These are phyloP conservation scores for Furcula furcula DNA, from an alignment of 2,888 invertebrate genomes.

Conservation along the genomic window DNA sequence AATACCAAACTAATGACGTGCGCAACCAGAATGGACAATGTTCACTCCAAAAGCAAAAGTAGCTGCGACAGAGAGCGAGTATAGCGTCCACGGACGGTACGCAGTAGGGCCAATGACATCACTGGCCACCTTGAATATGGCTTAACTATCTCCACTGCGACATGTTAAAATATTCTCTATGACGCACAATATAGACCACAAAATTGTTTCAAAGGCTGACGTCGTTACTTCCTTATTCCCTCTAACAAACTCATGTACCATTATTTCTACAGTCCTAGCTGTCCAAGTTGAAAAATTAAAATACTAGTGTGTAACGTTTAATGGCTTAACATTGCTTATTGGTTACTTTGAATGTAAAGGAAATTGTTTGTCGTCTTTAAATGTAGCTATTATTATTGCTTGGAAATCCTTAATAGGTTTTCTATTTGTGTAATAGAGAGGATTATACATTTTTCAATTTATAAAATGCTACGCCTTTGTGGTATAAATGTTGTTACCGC, in stretches of 20 bases:
- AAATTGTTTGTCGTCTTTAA: constrained; percentile 12
- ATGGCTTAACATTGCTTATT: constrained; percentile 25
- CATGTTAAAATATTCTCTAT: constrained; percentile 43
- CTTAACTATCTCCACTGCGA: constrained; percentile 34
- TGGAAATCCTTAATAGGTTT: not conserved
- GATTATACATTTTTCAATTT: not conserved
- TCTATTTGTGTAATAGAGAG: not conserved
- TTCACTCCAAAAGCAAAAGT: constrained; percentile 74
- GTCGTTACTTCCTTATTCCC: constrained; percentile 31
- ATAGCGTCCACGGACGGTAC: constrained; percentile 58
- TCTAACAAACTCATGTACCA: constrained; percentile 33
- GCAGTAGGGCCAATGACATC: constrained; percentile 71
- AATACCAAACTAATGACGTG: constrained; percentile 70
- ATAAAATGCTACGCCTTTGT: not conserved
- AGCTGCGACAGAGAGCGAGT: constrained; percentile 65
- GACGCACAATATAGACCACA: constrained; percentile 32
- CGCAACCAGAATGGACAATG: constrained; percentile 64
- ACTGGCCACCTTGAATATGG: constrained; percentile 47
- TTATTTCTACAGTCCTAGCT: constrained; percentile 53
- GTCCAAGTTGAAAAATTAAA: constrained; percentile 45
- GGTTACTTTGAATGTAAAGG: constrained; percentile 8
- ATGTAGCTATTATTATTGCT: constrained; percentile 1
- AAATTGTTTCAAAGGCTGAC: constrained; percentile 21
- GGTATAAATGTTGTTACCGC: not conserved
- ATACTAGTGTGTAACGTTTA: constrained; percentile 32